phyloP scores from a whole-genome alignment of 2,888 invertebrate genomes.

The Bellardia pandia region DNA sequence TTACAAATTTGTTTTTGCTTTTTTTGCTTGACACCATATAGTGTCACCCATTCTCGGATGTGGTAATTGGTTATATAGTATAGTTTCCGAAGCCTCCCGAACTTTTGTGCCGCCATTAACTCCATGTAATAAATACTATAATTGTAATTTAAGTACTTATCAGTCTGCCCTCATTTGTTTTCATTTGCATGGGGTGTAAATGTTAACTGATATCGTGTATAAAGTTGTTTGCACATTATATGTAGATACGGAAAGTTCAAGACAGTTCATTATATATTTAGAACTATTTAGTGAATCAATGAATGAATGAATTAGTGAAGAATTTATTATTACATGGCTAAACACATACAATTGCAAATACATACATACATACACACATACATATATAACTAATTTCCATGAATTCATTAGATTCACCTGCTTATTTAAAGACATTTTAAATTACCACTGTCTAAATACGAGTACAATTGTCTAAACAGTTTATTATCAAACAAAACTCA shows the following conservation, averaged over 20 bases:
- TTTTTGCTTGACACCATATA: no score
- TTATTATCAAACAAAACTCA: neutral
- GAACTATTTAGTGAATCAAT: constrained; percentile 32
- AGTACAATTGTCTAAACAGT: constrained; percentile 8
- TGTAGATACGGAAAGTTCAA: constrained; percentile 36
- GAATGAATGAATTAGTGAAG: constrained; percentile 27
- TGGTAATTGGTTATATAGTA: no score
- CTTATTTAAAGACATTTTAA: constrained; percentile 52
- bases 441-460: constrained; percentile 41
- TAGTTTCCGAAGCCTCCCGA: no score
- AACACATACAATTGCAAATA: no score
- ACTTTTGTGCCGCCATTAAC: no score
- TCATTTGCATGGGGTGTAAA: constrained; percentile 3
- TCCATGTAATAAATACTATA: no score
- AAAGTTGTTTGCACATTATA: neutral
- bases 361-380: no score
- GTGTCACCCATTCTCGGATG: no score
- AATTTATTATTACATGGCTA: neutral
- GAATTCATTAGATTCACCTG: neutral
- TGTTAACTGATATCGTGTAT: neutral
- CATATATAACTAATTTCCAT: neutral
- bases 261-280: constrained; percentile 47
- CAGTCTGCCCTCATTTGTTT: neutral
- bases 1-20: no score
- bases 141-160: neutral